Evolutionary conservation across 2,113 vertebrate genomes (phyloP).

Genomic region (Oostethus manadensis): DNA sequence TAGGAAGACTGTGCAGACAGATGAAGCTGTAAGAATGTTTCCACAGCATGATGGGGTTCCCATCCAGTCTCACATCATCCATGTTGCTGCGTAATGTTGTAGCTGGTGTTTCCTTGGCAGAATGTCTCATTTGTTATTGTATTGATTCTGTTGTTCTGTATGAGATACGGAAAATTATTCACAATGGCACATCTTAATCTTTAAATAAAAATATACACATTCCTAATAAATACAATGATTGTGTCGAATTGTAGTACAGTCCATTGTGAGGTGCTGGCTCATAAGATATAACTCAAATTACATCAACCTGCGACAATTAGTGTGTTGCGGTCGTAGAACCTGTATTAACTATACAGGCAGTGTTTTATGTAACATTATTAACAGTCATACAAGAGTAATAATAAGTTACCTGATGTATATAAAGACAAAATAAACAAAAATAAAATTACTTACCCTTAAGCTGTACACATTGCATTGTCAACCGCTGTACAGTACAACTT

Average conservation of each 20-base stretch:
- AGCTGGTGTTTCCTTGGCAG: slow-evolving; percentile 83
- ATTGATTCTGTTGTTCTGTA: slow-evolving; percentile 89
- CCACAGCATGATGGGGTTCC: slow-evolving; percentile 80
- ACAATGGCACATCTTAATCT: slow-evolving; percentile 16
- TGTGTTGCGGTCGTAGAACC: no score
- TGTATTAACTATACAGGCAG: no score
- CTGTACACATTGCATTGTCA: no score
- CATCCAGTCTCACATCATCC: slow-evolving; percentile 84
- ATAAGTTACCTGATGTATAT: not conserved
- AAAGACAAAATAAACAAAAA: not conserved
- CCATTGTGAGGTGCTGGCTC: not conserved
- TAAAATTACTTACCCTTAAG: no score
- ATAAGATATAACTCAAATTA: no score
- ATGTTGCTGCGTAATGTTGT: slow-evolving; percentile 79
- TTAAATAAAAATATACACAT: not conserved
- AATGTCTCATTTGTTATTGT: slow-evolving; percentile 85
- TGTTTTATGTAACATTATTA: no score
- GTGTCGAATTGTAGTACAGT: not conserved
- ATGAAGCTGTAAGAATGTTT: slow-evolving; percentile 85
- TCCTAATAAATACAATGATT: not conserved
- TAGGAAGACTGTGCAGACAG: slow-evolving; percentile 81
- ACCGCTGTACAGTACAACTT: not conserved
- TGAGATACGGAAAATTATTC: slow-evolving; percentile 16
- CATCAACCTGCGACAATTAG: no score
- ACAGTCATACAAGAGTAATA: no score